Base-by-base conservation (phyloP, 1,140 invertebrate species). In the Carposina sasakii region DNA sequence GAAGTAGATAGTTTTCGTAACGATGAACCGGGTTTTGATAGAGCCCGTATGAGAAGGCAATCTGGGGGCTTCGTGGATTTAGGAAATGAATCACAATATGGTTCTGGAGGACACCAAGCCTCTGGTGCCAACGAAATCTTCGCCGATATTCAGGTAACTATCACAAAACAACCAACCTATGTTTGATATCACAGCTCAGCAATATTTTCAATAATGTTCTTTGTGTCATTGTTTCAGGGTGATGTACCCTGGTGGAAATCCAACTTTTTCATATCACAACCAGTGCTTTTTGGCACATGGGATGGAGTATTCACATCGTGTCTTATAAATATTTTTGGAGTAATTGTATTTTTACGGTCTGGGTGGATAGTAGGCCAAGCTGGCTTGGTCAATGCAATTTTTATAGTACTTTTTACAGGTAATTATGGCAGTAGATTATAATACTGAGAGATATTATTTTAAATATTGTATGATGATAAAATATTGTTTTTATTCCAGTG, bases 281-380 rank as follows among this genome's bases (percentile, higher is more conserved):
- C 96, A 36, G 94, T 98, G 37, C 86, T 98, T 16, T 98, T 98
- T 89, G 97, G 97, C 12, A 97, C 96, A 1, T 98, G 97, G 96
- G 97, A 98, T 88, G 97, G 97, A 57, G 97, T 99, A 9, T 98
- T 97, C 74, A 97, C 96, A 50, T 91, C 91, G 43, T 96, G 94
- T 69, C 89, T 99, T 67, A 96, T 98, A 66, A 98, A 99, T 81
- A 96, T 98, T 22, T 96, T 99, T 87, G 96, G 97, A 63, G 96
- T 98, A 1, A 97, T 99, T 75, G 96, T 98, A 49, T 98, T 99
- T 85, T 86, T 99, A 21, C 87, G 97, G 67, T 96, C 96, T 57
- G 97, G 97, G 50, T 98, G 97, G 97, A 96, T 99, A 71, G 96
- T 99, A 3, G 96, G 93, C 22, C 94, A 98, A 87, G 96, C 96